These are phyloP conservation scores for Hyppa rectilinea DNA, from an alignment of 2,888 invertebrate genomes.

Conservation along the genomic window DNA sequence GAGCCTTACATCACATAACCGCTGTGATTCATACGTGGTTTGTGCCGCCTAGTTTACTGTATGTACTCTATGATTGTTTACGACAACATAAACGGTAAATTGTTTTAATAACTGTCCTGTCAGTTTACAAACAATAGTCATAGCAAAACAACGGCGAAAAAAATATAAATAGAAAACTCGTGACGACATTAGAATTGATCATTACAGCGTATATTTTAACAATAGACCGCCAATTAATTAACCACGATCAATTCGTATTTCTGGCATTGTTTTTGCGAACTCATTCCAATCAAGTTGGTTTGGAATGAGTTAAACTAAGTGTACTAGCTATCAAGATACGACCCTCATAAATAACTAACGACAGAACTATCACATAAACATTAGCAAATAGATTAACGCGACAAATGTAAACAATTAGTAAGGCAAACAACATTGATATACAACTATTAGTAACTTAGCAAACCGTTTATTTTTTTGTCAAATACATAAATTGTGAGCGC, in stretches of 20 bases:
- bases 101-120: constrained; percentile 35
- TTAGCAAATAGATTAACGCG: constrained; percentile 34
- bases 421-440: constrained; percentile 42
- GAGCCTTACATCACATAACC: constrained; percentile 67
- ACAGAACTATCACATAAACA: constrained; percentile 22
- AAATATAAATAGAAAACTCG: constrained; percentile 39
- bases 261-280: constrained; percentile 23
- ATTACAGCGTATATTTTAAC: constrained; percentile 25
- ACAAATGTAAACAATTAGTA: constrained; percentile 48
- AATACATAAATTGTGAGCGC: constrained; percentile 53
- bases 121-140: constrained; percentile 47
- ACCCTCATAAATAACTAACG: constrained; percentile 5
- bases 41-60: constrained; percentile 57
- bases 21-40: constrained; percentile 64
- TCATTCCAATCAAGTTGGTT: constrained; percentile 16
- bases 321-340: not conserved
- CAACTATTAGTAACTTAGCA: constrained; percentile 48
- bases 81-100: constrained; percentile 41
- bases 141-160: constrained; percentile 23
- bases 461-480: constrained; percentile 55
- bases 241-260: constrained; percentile 14
- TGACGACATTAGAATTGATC: constrained; percentile 18
- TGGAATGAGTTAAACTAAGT: constrained; percentile 14
- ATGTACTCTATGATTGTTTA: constrained; percentile 43
- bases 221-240: constrained; percentile 22